phyloP scores from a whole-genome alignment of 2,797 vertebrate species.

The Pseudotriccus pelzelni region DNA sequence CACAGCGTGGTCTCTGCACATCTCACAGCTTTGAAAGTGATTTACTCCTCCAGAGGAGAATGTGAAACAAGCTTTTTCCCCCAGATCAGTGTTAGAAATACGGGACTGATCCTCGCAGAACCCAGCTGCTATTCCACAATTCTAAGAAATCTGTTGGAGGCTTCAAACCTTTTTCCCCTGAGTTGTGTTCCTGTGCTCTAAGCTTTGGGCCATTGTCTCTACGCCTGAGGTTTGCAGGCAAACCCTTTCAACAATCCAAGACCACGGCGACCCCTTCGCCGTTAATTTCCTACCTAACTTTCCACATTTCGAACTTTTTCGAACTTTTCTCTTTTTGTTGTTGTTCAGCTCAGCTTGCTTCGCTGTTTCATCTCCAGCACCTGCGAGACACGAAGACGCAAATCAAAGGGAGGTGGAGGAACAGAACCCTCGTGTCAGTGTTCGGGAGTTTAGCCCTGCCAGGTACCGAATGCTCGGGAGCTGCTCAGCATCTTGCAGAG shows the following conservation, averaged over 20 bases:
- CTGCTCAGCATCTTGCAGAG: not conserved
- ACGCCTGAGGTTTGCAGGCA: accelerated
- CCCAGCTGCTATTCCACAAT: not conserved
- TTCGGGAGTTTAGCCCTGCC: not conserved
- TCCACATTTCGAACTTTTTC: not conserved
- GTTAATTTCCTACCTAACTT: not conserved
- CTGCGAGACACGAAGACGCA: not conserved
- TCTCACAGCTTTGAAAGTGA: not conserved
- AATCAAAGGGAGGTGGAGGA: not conserved
- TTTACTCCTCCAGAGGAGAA: not conserved
- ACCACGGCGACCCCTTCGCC: not conserved
- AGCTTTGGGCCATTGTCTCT: not conserved
- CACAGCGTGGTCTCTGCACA: not conserved
- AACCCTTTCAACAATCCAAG: not conserved
- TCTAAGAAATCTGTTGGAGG: not conserved
- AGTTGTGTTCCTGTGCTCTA: not conserved
- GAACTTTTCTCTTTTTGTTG: not conserved
- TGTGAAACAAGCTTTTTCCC: not conserved
- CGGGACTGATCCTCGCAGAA: not conserved
- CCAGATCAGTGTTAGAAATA: not conserved
- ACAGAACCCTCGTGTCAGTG: not conserved
- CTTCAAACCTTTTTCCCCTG: not conserved
- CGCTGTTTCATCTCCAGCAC: not conserved
- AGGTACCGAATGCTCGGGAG: not conserved
- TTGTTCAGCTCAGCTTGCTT: not conserved